Evolutionary conservation across 2,113 vertebrate genomes (phyloP), one percentile per base, ranked within the genome.

Genomic region (Dicerorhinus sumatrensis): DNA sequence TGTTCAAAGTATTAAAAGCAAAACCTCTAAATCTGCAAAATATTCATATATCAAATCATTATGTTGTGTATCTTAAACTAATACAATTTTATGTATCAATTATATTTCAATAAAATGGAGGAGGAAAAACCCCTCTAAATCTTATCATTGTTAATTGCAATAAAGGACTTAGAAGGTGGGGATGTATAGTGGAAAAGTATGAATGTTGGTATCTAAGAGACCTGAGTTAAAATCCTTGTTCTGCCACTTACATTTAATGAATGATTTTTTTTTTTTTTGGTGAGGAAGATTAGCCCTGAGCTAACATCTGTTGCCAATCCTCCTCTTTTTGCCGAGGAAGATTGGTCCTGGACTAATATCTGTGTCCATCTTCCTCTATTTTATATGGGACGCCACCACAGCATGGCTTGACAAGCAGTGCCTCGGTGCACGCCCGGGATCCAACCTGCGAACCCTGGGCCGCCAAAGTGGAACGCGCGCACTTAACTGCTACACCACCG

Each of bases 1-100:
- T 13, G 29, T 89, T 93, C 16, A 94, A 89, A 82, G 31, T 96
- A 70, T 92, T 77, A 81, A 73, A 96, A 96, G 51, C 8, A 85
- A 67, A 89, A 86, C 10, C 6, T 82, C 31, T 76, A 91, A 77
- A 36, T 89, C 33, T n/a, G 4, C 8, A 67, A 67, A 89, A 67
- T 89, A 83, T 46, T 72, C 36, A 56, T 83, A 46, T 67, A 33
- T 89, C 70, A 67, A 46, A 25, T 76, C 29, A 89, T 75, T 65
- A 73, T 72, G 75, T 72, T 88, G 12, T 94, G 62, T 63, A 63
- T 67, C 46, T 82, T 89, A 79, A 93, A 93, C 14, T 33, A 82
- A 92, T 75, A 75, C n/a, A 91, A 65, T 67, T 62, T 31, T 56
- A 73, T 73, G 73, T 82, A 46, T 81, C 76, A 54, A 39, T 89